phyloP scores from a whole-genome alignment of 2,797 vertebrate genomes.

The Margarornis squamiger region DNA sequence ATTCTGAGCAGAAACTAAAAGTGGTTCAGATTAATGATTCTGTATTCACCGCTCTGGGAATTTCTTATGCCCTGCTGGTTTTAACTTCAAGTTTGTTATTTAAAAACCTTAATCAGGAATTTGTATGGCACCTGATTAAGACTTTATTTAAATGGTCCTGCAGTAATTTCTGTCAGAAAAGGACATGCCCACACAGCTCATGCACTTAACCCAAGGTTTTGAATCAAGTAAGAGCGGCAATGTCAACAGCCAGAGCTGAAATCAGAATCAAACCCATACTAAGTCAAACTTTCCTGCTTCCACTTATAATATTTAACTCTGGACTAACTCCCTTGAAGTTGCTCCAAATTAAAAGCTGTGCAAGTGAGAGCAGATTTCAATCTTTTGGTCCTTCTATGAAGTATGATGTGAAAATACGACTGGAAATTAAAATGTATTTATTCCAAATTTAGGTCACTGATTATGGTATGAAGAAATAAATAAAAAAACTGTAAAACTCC shows the following conservation, averaged over 20 bases:
- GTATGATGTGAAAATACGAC: neutral
- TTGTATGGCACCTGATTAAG: constrained; percentile 42
- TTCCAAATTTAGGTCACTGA: constrained; percentile 7
- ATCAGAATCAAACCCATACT: neutral
- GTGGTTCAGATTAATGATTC: constrained; percentile 46
- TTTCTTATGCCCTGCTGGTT: neutral
- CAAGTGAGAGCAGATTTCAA: neutral
- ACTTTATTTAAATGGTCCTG: constrained; percentile 20
- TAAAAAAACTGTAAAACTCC: neutral
- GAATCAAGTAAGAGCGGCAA: neutral
- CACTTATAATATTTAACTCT: neutral
- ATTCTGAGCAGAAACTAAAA: constrained; percentile 40
- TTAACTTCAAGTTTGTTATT: constrained; percentile 53
- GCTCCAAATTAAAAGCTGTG: neutral
- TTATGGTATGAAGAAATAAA: neutral
- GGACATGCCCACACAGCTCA: neutral
- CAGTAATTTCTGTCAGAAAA: constrained; percentile 21
- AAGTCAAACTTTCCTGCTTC: neutral
- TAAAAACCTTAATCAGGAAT: constrained; percentile 56
- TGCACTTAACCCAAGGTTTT: neutral
- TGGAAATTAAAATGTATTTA: neutral
- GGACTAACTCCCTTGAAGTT: neutral
- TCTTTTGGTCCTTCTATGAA: neutral
- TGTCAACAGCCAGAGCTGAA: neutral
- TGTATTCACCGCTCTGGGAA: neutral